Conservation (phyloP, 2,888 invertebrate species). For the Eristalis tenax region DNA sequence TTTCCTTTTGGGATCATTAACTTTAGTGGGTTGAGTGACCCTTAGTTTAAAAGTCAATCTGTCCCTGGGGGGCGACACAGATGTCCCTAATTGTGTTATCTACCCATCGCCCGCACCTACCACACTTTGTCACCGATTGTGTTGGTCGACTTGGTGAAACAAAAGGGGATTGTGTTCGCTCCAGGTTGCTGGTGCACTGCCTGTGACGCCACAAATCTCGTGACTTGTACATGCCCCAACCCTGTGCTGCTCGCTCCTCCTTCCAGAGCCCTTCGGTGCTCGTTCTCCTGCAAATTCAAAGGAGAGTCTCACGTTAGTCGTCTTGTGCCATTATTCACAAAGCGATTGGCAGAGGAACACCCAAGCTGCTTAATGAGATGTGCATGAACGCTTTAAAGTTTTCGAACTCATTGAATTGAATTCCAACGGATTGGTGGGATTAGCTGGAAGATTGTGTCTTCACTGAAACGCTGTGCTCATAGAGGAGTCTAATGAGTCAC, state of each 20-base stretch:
- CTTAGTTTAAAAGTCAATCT: conserved; percentile 25
- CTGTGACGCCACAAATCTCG: neutral
- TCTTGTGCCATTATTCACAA: neutral
- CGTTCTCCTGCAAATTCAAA: neutral
- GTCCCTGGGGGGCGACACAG: neutral
- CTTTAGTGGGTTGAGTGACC: conserved; percentile 34
- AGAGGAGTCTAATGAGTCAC: too few species aligned
- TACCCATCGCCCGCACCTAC: neutral
- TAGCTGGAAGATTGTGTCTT: too few species aligned
- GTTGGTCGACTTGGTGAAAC: neutral
- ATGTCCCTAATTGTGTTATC: neutral
- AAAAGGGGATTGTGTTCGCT: neutral
- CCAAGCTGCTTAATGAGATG: neutral
- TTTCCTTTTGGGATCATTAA: conserved; percentile 34
- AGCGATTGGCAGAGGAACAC: neutral
- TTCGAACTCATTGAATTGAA: neutral
- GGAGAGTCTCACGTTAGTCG: neutral
- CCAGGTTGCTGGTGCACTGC: neutral
- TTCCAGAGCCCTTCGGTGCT: neutral
- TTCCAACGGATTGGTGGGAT: neutral
- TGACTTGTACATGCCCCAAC: neutral
- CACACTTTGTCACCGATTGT: neutral
- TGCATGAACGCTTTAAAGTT: neutral
- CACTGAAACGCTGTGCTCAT: too few species aligned
- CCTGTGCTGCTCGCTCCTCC: neutral